A percentile compares a stretch with the other conserved stretches of the same genome.
Evolutionary conservation across 1,140 invertebrate genomes (phyloP).

Genomic region (Bathynomus jamesi): DNA sequence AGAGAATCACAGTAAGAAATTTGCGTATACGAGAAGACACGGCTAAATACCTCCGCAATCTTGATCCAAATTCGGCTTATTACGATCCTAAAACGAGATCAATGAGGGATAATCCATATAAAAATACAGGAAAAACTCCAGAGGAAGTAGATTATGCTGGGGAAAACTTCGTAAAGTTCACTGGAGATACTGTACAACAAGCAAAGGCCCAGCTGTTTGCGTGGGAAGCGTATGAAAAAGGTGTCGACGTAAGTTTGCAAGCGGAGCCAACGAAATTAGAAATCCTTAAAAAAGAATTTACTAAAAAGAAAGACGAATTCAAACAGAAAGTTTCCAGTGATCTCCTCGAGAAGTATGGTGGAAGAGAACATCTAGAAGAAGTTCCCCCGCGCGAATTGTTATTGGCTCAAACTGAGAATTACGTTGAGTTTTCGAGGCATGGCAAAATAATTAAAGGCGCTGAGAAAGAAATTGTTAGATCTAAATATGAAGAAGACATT

Average conservation of each 20-base stretch:
- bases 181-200: constrained; percentile 86
- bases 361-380: constrained; percentile 80
- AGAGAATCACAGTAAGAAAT: constrained; percentile 96
- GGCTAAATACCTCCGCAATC: constrained; percentile 93
- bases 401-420: constrained; percentile 90
- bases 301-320: constrained; percentile 77
- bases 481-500: constrained; percentile 92
- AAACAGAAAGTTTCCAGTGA: constrained; percentile 65
- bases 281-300: constrained; percentile 79
- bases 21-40: constrained; percentile 96
- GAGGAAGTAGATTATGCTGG: constrained; percentile 81
- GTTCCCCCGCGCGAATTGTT: constrained; percentile 75
- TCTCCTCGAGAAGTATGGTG: constrained; percentile 81
- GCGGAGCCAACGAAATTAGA: constrained; percentile 97
- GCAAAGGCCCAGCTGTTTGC: constrained; percentile 91
- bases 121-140: constrained; percentile 49
- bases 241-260: constrained; percentile 89
- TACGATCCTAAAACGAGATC: constrained; percentile 98
- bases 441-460: constrained; percentile 78
- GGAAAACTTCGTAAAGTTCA: constrained; percentile 91
- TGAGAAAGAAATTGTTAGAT: constrained; percentile 76
- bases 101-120: constrained; percentile 96
- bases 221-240: constrained; percentile 91
- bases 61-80: constrained; percentile 94
- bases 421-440: constrained; percentile 89